Base-by-base conservation (phyloP, 2,113 vertebrate genomes). In the Todiramphus saurophagus region DNA sequence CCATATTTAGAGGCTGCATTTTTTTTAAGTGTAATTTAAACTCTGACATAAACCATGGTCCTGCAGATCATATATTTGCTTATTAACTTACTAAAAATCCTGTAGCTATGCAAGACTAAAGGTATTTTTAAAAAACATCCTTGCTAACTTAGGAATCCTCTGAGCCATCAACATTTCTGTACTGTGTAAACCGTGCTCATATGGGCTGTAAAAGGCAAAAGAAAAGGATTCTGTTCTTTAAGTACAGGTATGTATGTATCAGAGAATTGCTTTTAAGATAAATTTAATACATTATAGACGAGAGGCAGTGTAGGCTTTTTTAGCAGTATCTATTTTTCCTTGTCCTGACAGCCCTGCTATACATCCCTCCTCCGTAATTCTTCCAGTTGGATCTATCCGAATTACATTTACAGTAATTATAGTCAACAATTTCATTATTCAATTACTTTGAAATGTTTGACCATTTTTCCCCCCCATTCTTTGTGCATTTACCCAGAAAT, bases 191-290 rank as follows among this genome's bases (percentile, higher is more conserved):
- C 89, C 95, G 73, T 39, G 62, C 46, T 87, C 18, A 59, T 51
- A 93, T n/a, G 55, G 70, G 68, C 86, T 87, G 68, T 63, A 96
- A 95, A 93, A 95, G 85, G 94, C 68, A 92, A 59, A 89, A 87
- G 67, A 63, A 66, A 96, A 73, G 27, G 51, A 90, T 83, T 86
- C 92, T 90, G 23, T 76, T 97, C 83, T 94, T 69, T 76, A 96
- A 91, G 94, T 66, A 93, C 60, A 86, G 48, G 90, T 78, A 81
- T 28, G 68, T 67, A 94, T 63, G 94, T 95, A 93, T 83, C 78
- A 91, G 92, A 96, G 95, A 97, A 96, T 83, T 94, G 59, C 85
- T 96, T 97, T 96, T 96, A 95, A 96, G 91, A 93, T 73, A 94
- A 83, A 83, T 79, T 94, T 94, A 91, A 90, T 82, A 63, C 48